Base-by-base conservation (phyloP, 2,797 vertebrate species). In the Enteromius argenteus region DNA sequence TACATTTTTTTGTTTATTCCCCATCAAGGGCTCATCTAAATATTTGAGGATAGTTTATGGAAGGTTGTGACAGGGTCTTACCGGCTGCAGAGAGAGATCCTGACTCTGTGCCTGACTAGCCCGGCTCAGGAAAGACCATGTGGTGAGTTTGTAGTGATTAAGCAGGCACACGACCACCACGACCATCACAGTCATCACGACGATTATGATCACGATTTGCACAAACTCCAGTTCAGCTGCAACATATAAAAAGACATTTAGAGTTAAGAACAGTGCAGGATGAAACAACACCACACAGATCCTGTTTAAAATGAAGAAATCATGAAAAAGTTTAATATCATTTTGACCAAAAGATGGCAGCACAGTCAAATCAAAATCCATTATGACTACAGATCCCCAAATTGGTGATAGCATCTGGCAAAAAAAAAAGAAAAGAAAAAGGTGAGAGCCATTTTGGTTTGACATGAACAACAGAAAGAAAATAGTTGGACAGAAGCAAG, bases 151-250 rank as follows among this genome's bases (percentile, higher is more conserved):
- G 92, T 97, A 97, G 94, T 96, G 96, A 92, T 95, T 97, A 87
- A 97, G 94, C 92, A 97, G 93, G 87, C 96, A 97, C 0, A 96
- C 95, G 91, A 97, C 96, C 91, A 96, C 95, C 86, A 97, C 95
- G 85, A 97, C 96, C 95, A 96, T 96, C 87, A 97, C 96, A 93
- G 96, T 96, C 95, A 97, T 96, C 87, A 97, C 96, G 90, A 96
- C 94, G 86, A 96, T 96, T 85, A 97, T 96, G 90, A 97, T 93
- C 90, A 97, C 94, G 91, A 97, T 97, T 94, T 97, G 96, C 89
- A 97, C 96, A 88, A 97, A 97, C 94, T 97, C 96, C 96, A 97
- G 90, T 92, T 97, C 96, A 91, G 96, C 96, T 97, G 94, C 62
- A 94, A 91, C 49, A 80, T 64, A 80, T 9, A 58, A 75, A 58